A percentile compares a stretch with the other conserved stretches of the same genome.
Conservation (phyloP, 2,113 vertebrate genomes). For the Anoplopoma fimbria region DNA sequence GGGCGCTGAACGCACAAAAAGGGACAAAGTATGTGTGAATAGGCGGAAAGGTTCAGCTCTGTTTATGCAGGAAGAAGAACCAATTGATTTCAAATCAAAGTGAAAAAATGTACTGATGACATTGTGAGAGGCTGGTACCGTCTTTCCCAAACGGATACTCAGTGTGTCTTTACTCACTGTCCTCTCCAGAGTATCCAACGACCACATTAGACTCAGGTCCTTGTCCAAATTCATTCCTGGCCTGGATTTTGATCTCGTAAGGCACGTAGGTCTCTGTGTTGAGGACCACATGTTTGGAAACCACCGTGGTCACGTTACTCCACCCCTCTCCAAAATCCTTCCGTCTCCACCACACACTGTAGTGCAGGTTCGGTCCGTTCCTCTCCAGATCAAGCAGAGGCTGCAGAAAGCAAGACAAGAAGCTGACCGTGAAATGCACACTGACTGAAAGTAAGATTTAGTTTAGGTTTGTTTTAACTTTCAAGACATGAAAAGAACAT, state of each 20-base stretch:
- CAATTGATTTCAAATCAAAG: not conserved
- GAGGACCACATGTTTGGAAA: conserved; percentile 84
- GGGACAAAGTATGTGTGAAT: not conserved
- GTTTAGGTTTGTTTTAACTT: not conserved
- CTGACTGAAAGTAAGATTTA: not conserved
- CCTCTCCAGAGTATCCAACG: conserved; percentile 94
- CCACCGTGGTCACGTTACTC: conserved; percentile 86
- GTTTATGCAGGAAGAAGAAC: not conserved
- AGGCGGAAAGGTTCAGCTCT: not conserved
- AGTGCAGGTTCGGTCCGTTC: conserved; percentile 92
- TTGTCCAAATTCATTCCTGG: conserved; percentile 90
- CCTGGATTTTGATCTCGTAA: conserved; percentile 95
- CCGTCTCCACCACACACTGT: conserved; percentile 90
- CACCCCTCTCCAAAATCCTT: conserved; percentile 87
- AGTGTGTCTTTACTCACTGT: conserved; percentile 86
- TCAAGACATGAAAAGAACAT: not conserved
- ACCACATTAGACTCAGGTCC: conserved; percentile 89
- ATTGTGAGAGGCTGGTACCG: not conserved
- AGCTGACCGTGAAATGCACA: not conserved
- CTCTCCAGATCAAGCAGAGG: conserved; percentile 85
- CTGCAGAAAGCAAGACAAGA: conserved; percentile 38
- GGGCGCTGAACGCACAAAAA: conserved; percentile 84
- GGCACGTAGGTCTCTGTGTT: conserved; percentile 91
- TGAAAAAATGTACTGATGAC: not conserved
- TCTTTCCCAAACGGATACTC: not conserved